Evolutionary conservation across 2,113 vertebrate species (phyloP).

Genomic region (Xyliphius kryptos): DNA sequence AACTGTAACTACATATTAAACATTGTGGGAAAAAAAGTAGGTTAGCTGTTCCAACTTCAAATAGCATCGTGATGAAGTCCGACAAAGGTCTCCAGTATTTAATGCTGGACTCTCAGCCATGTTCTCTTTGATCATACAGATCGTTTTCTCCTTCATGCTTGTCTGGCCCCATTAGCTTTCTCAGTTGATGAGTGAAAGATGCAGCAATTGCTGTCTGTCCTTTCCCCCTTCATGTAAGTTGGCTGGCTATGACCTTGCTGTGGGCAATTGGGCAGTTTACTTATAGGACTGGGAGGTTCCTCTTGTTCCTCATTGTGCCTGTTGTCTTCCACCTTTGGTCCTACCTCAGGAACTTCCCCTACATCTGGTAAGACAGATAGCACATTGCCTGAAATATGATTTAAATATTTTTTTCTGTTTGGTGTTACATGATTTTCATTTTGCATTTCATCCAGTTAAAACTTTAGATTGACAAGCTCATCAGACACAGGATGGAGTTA

Average conservation of each 20-base stretch:
- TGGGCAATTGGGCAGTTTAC: conserved; percentile 49
- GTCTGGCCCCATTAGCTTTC: conserved; percentile 64
- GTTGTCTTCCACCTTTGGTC: conserved; percentile 37
- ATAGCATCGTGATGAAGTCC: neutral
- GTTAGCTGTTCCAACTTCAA: neutral
- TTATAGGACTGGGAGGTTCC: conserved; percentile 37
- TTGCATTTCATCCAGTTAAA: too few species aligned
- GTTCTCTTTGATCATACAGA: conserved; percentile 31
- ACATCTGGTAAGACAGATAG: conserved; percentile 39
- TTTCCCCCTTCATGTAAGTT: neutral
- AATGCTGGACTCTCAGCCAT: neutral
- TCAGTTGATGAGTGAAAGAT: conserved; percentile 25
- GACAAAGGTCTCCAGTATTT: neutral
- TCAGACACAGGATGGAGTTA: too few species aligned
- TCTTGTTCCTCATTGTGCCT: conserved; percentile 38
- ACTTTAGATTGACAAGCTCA: too few species aligned
- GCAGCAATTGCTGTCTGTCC: conserved; percentile 18
- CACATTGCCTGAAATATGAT: neutral
- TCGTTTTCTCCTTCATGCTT: conserved; percentile 61
- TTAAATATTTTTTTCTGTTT: neutral
- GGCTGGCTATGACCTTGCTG: conserved; percentile 58
- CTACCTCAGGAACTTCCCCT: conserved; percentile 35
- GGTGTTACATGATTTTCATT: too few species aligned
- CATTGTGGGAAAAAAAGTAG: neutral
- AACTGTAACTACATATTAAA: neutral